These are phyloP conservation scores for Sclerodermus sp. DNA, from an alignment of 2,888 invertebrate genomes.

Conservation along the genomic window DNA sequence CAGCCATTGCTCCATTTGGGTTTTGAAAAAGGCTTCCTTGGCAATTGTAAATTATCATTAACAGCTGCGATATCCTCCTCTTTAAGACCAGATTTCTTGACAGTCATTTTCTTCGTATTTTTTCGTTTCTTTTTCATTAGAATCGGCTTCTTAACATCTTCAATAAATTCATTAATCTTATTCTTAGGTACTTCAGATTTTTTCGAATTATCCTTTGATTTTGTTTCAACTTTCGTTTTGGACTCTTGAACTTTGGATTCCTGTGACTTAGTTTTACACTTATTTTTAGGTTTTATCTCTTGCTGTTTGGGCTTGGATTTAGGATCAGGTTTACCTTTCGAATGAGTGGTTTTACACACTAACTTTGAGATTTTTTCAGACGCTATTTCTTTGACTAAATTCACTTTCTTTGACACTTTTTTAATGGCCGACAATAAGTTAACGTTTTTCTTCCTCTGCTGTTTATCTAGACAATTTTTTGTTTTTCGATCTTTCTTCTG, in stretches of 20 bases:
- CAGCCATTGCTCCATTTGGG: slow-evolving; percentile 90
- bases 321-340: slow-evolving; percentile 22
- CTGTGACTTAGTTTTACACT: slow-evolving; percentile 26
- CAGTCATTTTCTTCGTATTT: slow-evolving; percentile 53
- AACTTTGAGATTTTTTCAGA: slow-evolving; percentile 35
- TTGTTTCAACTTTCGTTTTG: slow-evolving; percentile 6
- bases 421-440: slow-evolving; percentile 37
- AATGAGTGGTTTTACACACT: slow-evolving; percentile 21
- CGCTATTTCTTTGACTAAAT: slow-evolving; percentile 45
- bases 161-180: slow-evolving; percentile 3
- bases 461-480: slow-evolving; percentile 31
- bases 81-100: slow-evolving; percentile 53
- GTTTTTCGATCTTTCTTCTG: slow-evolving; percentile 45
- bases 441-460: slow-evolving; percentile 36
- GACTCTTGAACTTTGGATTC: slow-evolving; percentile 12
- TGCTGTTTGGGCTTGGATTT: slow-evolving; percentile 11
- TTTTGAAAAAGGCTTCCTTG: slow-evolving; percentile 59
- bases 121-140: slow-evolving; percentile 53
- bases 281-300: slow-evolving; percentile 26
- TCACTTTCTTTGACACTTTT: slow-evolving; percentile 58
- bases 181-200: slow-evolving; percentile 17
- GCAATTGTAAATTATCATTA: slow-evolving; percentile 50
- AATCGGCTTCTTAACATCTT: slow-evolving; percentile 26
- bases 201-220: slow-evolving; percentile 15
- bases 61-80: slow-evolving; percentile 41